phyloP scores from a whole-genome alignment of 1,140 invertebrate species.

The Drosophila carrolli region DNA sequence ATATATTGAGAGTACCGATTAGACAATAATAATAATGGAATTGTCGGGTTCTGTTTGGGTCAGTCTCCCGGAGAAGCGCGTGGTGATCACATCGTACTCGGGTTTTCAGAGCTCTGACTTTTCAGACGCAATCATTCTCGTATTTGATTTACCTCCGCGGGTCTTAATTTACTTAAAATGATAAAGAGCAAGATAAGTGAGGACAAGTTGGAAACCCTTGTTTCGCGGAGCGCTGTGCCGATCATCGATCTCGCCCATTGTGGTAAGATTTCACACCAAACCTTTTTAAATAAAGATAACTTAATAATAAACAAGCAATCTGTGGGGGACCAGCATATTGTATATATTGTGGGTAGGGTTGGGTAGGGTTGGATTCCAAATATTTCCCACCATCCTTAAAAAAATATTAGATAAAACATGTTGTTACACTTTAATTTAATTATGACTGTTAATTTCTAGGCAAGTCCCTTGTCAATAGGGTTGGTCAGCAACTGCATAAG shows the following conservation, averaged over 20 bases:
- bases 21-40: conserved; percentile 17
- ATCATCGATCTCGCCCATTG: conserved; percentile 90
- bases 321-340: neutral
- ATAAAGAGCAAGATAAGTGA: conserved; percentile 62
- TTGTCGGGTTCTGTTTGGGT: conserved; percentile 6
- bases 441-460: conserved; percentile 1
- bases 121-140: conserved; percentile 11
- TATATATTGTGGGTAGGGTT: neutral
- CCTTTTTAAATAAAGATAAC: neutral
- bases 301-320: neutral
- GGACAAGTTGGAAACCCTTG: conserved; percentile 86
- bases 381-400: neutral
- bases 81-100: conserved; percentile 30
- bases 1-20: neutral
- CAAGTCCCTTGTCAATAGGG: conserved; percentile 88
- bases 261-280: conserved; percentile 86
- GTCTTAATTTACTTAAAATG: conserved; percentile 54
- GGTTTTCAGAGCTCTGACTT: conserved; percentile 1
- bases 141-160: conserved; percentile 16
- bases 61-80: conserved; percentile 52
- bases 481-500: conserved; percentile 88
- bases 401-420: neutral
- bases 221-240: conserved; percentile 89
- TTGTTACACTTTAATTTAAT: neutral
- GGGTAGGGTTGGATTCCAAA: neutral